Evolutionary conservation across 2,797 vertebrate genomes (phyloP).

Genomic region (Smutsia temminckii): DNA sequence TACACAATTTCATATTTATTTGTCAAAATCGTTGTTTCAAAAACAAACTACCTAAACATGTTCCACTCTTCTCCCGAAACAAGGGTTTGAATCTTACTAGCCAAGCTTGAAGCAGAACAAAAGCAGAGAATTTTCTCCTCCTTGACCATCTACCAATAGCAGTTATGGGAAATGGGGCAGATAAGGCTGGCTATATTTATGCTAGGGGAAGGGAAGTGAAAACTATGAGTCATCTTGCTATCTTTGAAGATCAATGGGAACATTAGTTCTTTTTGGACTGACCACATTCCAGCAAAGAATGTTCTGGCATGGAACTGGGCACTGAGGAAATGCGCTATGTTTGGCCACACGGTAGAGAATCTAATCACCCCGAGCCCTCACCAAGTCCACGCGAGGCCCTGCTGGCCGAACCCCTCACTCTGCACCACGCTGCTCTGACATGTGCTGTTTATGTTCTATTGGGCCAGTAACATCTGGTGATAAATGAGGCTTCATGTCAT

Average conservation of each 20-base stretch:
- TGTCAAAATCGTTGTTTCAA: conserved; percentile 39
- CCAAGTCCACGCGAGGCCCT: conserved; percentile 45
- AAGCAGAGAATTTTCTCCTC: background rate
- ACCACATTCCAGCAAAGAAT: conserved; percentile 53
- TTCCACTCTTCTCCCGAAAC: background rate
- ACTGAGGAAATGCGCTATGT: conserved; percentile 23
- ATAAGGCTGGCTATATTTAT: conserved; percentile 3
- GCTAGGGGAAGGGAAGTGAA: conserved; percentile 53
- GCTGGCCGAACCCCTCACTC: background rate
- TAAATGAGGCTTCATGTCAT: background rate
- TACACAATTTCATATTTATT: background rate
- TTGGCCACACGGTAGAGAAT: conserved; percentile 22
- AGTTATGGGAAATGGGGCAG: background rate
- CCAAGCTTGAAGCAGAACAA: background rate
- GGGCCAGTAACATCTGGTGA: background rate
- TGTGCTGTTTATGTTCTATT: background rate
- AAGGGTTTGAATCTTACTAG: background rate
- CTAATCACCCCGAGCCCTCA: background rate
- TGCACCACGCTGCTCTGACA: background rate
- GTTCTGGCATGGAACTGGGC: conserved; percentile 10
- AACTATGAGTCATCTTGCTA: conserved; percentile 57
- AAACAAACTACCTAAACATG: background rate
- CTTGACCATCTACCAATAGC: conserved; percentile 8
- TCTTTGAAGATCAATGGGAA: conserved; percentile 70
- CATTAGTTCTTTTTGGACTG: conserved; percentile 54